phyloP scores from a whole-genome alignment of 2,888 invertebrate species.

The Dryococelus australis region DNA sequence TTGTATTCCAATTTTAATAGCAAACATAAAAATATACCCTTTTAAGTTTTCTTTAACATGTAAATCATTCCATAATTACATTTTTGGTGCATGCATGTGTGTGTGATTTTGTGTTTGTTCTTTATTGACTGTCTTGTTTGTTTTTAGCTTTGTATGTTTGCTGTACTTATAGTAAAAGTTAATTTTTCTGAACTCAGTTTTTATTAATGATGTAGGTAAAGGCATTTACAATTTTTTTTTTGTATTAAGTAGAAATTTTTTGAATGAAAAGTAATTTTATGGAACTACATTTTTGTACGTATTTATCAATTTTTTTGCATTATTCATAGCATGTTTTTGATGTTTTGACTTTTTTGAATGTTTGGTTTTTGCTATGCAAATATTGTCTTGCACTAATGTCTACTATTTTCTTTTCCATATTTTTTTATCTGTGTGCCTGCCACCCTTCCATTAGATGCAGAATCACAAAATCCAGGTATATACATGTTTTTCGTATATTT shows the following conservation, averaged over 20 bases:
- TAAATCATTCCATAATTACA: not conserved
- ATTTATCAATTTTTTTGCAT: constrained; percentile 41
- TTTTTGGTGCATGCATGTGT: not conserved
- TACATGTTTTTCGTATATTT: constrained; percentile 38
- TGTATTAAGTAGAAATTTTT: not conserved
- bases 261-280: not conserved
- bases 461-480: constrained; percentile 46
- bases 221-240: not conserved
- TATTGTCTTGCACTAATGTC: constrained; percentile 49
- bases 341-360: constrained; percentile 51
- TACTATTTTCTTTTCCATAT: constrained; percentile 54
- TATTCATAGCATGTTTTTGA: constrained; percentile 41
- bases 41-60: too few species aligned
- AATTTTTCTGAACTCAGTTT: not conserved
- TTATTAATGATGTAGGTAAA: not conserved
- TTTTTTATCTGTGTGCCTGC: constrained; percentile 53
- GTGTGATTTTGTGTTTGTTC: not conserved
- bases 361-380: constrained; percentile 37
- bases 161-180: not conserved
- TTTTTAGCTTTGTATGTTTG: not conserved
- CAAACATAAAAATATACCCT: too few species aligned
- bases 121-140: not conserved
- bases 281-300: too few species aligned
- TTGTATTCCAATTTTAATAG: too few species aligned
- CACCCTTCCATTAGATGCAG: constrained; percentile 47